A percentile compares a stretch with the other conserved stretches of the same genome.
Conservation (phyloP, 2,888 invertebrate genomes). For the Autographa gamma region DNA sequence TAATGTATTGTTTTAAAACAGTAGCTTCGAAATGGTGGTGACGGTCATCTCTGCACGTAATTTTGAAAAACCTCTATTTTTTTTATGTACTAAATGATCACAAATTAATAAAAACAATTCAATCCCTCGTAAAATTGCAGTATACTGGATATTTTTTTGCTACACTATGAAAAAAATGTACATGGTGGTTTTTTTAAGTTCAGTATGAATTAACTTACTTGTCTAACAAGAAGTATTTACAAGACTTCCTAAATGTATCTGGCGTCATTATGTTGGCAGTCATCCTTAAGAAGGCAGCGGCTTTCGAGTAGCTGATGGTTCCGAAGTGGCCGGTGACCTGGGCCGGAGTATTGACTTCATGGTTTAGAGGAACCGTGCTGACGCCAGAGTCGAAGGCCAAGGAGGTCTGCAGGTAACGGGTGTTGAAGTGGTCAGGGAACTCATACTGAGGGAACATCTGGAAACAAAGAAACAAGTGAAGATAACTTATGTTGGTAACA, state of each 20-base stretch:
- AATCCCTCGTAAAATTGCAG: too few relatives aligned
- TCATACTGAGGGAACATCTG: conserved; percentile 91
- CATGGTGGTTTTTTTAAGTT: too few relatives aligned
- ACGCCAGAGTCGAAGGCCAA: conserved; percentile 82
- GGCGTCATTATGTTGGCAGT: conserved; percentile 77
- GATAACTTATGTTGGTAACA: neutral
- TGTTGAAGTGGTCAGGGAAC: conserved; percentile 92
- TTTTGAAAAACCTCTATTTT: too few relatives aligned
- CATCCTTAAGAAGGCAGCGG: conserved; percentile 84
- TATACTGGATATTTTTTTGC: too few relatives aligned
- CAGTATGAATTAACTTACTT: conserved; percentile 79
- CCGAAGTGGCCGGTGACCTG: conserved; percentile 91
- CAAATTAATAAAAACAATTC: too few relatives aligned
- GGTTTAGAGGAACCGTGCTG: conserved; percentile 88
- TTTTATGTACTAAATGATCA: too few relatives aligned
- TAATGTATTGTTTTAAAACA: too few relatives aligned
- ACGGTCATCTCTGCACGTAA: too few relatives aligned
- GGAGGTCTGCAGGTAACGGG: conserved; percentile 91
- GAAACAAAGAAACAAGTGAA: conserved; percentile 30
- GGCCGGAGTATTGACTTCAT: conserved; percentile 89
- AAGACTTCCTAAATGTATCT: conserved; percentile 74
- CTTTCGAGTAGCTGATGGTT: conserved; percentile 92
- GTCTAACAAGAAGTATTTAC: conserved; percentile 76
- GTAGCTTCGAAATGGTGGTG: too few relatives aligned
- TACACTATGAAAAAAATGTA: too few relatives aligned